phyloP scores from a whole-genome alignment of 2,113 vertebrate genomes.

The Octodon degus region DNA sequence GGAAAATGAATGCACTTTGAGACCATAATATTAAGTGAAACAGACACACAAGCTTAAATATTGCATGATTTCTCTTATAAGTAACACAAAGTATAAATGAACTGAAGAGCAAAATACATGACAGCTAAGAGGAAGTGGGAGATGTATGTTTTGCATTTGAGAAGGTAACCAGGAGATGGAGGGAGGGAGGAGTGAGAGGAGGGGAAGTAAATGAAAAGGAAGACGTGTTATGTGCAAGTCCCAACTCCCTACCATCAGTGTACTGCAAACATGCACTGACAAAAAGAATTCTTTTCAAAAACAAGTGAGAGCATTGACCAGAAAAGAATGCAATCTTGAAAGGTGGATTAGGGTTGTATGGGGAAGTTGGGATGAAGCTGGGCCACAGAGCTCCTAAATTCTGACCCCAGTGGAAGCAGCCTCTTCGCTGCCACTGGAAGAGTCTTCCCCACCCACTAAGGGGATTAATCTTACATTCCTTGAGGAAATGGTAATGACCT shows the following conservation, averaged over 20 bases:
- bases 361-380: background rate
- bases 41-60: background rate
- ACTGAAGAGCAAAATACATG: background rate
- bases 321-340: background rate
- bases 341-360: background rate
- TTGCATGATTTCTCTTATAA: background rate
- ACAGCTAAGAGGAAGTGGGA: background rate
- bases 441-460: background rate
- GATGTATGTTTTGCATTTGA: background rate
- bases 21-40: background rate
- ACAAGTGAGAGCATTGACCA: background rate
- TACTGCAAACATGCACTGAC: background rate
- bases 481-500: background rate
- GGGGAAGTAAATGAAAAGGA: background rate
- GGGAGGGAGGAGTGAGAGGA: background rate
- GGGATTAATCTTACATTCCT: background rate
- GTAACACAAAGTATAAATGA: background rate
- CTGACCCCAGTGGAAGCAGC: background rate
- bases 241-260: background rate
- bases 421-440: background rate
- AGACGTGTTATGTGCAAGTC: background rate
- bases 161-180: background rate
- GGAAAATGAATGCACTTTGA: background rate
- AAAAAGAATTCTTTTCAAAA: background rate
- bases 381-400: background rate